These are phyloP conservation scores for Diorhabda sublineata DNA, from an alignment of 1,140 invertebrate species.

Conservation along the genomic window DNA sequence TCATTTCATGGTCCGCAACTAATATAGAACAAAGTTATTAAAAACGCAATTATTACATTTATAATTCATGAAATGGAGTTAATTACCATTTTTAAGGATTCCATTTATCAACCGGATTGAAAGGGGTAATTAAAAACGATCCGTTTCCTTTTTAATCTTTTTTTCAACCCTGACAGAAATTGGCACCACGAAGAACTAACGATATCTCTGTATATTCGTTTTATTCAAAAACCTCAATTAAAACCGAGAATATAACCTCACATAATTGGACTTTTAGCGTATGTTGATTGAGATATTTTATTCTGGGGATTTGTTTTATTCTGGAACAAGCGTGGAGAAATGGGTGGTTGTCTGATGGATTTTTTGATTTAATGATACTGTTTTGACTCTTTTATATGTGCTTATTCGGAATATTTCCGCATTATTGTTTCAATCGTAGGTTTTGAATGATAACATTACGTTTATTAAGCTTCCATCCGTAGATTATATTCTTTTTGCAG, in stretches of 20 bases:
- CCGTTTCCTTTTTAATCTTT: background rate
- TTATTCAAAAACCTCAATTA: slow-evolving; percentile 1
- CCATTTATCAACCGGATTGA: background rate
- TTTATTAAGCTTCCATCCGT: too few species aligned
- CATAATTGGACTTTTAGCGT: background rate
- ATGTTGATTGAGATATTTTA: slow-evolving; percentile 3
- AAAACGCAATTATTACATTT: background rate
- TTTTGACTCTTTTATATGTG: too few species aligned
- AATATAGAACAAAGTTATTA: too few species aligned
- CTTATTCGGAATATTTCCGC: too few species aligned
- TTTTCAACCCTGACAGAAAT: background rate
- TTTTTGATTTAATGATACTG: too few species aligned
- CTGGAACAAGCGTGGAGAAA: too few species aligned
- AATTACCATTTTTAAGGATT: slow-evolving; percentile 1
- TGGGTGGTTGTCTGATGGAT: too few species aligned
- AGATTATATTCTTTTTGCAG: too few species aligned
- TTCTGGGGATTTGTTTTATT: background rate
- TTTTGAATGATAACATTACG: too few species aligned
- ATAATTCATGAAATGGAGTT: background rate
- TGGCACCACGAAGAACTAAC: background rate
- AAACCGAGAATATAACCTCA: background rate
- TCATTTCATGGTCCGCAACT: too few species aligned
- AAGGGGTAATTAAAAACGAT: background rate
- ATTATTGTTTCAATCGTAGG: too few species aligned
- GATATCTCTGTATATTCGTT: slow-evolving; percentile 1